Base-by-base conservation (phyloP, 2,888 invertebrate species). In the Rotaria socialis region DNA sequence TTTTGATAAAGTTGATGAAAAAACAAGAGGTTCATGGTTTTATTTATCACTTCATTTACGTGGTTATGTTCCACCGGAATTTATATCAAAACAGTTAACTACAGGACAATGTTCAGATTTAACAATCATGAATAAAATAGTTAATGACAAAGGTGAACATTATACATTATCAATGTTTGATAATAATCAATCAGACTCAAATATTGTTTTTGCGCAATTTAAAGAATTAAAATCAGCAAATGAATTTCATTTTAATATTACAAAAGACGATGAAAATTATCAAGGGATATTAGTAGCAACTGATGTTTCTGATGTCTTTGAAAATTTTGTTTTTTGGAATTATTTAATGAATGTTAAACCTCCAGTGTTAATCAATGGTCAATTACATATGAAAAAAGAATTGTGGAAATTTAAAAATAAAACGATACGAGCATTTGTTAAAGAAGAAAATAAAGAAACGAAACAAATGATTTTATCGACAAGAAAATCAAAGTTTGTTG, bases 351-450 rank as follows among this genome's bases (percentile, higher is more conserved):
- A 35, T 67, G 67, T 67, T 19, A 67, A 67, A 67, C 35, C 67
- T 19, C 67, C 67, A 16, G 2, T 67, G 4, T 67, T 67, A 67
- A 16, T 67, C 11, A 67, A 67, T 35, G 67, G 67, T 35, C 67
- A 67, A 67, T 67, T 67, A 19, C 35, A 67, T 35, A 67, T 67
- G 19, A 67, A 67, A 35, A 67, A 67, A 19, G 67, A 67, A 67
- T 67, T 67, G 16, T 67, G 67, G 67, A 67, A 67, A 67, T 67
- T 67, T 67, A 35, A 35, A 67, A 67, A 67, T 67, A 67, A 67
- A 67, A 35, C 67, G 0, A 67, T 67, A 35, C 6, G 35, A 35
- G 67, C 67, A 7, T 41, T 67, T 67, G 11, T 67, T 19, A 67
- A 67, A 67, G 67, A 67, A 67, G 67, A 67, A 35, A 35, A 67